phyloP scores from a whole-genome alignment of 2,888 invertebrate genomes.

The Adelognathus sp. region DNA sequence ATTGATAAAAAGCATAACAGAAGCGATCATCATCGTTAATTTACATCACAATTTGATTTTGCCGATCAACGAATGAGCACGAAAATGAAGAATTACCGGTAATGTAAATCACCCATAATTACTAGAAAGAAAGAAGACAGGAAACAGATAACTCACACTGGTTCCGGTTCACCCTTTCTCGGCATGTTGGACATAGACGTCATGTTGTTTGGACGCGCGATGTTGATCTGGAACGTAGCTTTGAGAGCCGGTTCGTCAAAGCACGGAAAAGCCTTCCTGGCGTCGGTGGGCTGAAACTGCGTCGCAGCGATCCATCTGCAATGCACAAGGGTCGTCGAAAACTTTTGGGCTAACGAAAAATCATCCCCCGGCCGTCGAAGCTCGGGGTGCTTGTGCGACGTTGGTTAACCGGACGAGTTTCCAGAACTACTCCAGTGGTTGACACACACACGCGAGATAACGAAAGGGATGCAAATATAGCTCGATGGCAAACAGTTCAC shows the following conservation, averaged over 20 bases:
- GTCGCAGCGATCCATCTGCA: constrained; percentile 91
- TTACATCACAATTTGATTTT: too few species aligned
- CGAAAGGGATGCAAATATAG: constrained; percentile 21
- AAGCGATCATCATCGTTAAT: too few species aligned
- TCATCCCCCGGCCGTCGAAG: constrained; percentile 53
- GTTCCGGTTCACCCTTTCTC: constrained; percentile 79
- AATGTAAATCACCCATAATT: too few species aligned
- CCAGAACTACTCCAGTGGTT: constrained; percentile 30
- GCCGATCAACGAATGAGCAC: too few species aligned
- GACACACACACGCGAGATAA: neutral
- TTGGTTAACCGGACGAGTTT: constrained; percentile 48
- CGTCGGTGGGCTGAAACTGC: constrained; percentile 92
- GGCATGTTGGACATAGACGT: constrained; percentile 92
- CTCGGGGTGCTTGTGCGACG: constrained; percentile 22
- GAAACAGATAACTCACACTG: constrained; percentile 83
- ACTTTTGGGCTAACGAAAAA: constrained; percentile 55
- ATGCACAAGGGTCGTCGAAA: constrained; percentile 61
- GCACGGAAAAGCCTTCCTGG: constrained; percentile 92
- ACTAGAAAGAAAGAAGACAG: too few species aligned
- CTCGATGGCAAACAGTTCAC: constrained; percentile 22
- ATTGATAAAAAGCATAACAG: too few species aligned
- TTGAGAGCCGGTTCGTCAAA: constrained; percentile 94
- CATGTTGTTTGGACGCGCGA: constrained; percentile 88
- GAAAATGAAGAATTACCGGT: neutral
- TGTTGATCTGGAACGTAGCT: constrained; percentile 89